Base-by-base conservation (phyloP, 2,113 vertebrate species). In the Azemiops feae region DNA sequence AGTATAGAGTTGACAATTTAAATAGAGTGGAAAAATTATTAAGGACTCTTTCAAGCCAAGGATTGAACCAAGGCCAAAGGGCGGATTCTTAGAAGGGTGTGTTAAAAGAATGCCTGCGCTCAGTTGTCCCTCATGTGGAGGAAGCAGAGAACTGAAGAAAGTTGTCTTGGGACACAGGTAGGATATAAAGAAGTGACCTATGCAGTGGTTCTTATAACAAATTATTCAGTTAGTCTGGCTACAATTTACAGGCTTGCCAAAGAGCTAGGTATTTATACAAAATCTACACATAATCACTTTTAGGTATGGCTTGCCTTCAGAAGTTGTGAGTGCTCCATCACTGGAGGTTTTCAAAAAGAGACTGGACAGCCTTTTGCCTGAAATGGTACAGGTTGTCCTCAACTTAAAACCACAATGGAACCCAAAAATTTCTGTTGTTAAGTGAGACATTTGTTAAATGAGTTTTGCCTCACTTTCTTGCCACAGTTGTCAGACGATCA, bases 1-100 rank as follows among this genome's bases (percentile, higher is more conserved):
- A 90, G 58, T 53, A 91, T 12, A 50, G 34, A 87, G 34, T 91
- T 93, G 89, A 23, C 45, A 52, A 60, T 57, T 55, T 58, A 95
- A 95, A 92, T 5, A 86, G 94, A 52, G 18, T 11, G 57, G 57
- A 45, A 53, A 9, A 6, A 8, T 27, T n/a, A 86, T 69, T 39
- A 30, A 30, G 5, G 25, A 57, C 47, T 47, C 45, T 39, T 30
- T 85, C 18, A 47, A 69, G 12, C 34, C 89, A 50, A 3, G 12
- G 45, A 60, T 25, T 47, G 85, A 89, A 27, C 5, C 43, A 85
- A 91, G 18, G 89, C 6, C 85, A 60, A 64, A 45, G 25, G 47
- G 30, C n/a, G 50, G 25, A 50, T 85, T 89, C 52, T 50, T 11
- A 34, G 74, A 94, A 87, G 20, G 91, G n/a, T 20, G 47, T 27